Conservation (phyloP, 2,113 vertebrate genomes). For the Aegithalos caudatus region DNA sequence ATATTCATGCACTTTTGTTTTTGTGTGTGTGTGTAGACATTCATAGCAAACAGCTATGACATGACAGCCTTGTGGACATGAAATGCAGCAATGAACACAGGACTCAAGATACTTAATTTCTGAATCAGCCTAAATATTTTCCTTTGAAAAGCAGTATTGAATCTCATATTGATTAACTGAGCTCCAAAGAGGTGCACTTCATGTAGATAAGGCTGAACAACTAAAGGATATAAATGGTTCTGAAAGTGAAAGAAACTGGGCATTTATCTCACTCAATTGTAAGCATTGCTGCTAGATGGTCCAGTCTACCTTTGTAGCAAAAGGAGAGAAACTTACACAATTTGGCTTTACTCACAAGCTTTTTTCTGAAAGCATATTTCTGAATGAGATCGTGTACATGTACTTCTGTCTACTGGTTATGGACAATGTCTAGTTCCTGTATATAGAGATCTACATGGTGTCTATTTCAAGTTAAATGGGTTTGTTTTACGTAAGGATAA, state of each 20-base stretch:
- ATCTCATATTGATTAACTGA: not conserved
- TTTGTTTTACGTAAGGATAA: not conserved
- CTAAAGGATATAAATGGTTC: not conserved
- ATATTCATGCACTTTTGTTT: not conserved
- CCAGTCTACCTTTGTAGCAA: not conserved
- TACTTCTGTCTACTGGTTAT: not conserved
- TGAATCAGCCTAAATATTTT: not conserved
- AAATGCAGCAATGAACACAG: not conserved
- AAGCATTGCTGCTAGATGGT: not conserved
- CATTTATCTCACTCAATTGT: not conserved
- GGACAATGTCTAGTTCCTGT: not conserved
- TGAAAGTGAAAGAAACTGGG: not conserved
- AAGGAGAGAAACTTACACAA: not conserved
- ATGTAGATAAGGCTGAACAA: not conserved
- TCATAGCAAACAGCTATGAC: not conserved
- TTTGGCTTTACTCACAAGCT: not conserved
- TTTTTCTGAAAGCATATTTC: not conserved
- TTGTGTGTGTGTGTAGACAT: not conserved
- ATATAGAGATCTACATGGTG: rapidly evolving
- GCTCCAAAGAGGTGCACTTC: not conserved
- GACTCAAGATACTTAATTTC: not conserved
- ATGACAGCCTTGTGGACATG: not conserved
- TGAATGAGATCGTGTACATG: not conserved
- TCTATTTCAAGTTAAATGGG: not conserved
- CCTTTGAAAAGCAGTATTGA: not conserved